Conservation (phyloP, 2,888 invertebrate species). For the Microctonus aethiopoides region DNA sequence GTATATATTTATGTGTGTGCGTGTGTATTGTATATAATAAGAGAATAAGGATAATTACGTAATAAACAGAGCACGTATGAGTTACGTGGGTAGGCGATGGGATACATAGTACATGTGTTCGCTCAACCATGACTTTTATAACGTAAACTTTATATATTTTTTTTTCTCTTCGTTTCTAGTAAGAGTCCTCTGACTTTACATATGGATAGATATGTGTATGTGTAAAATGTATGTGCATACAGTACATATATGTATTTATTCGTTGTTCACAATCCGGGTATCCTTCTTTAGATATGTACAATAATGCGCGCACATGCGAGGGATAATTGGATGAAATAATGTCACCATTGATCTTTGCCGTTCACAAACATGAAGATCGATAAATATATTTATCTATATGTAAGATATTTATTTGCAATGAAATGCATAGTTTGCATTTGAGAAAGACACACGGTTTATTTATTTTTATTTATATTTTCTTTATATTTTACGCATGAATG, state of each 20-base stretch:
- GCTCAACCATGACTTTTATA: conserved; percentile 42
- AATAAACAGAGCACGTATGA: conserved; percentile 49
- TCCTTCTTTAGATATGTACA: conserved; percentile 9
- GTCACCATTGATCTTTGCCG: conserved; percentile 6
- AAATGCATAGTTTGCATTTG: not conserved
- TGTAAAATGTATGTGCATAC: not conserved
- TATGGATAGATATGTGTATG: no score
- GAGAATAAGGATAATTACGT: conserved; percentile 46
- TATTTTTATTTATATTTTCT: not conserved
- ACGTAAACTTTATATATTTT: conserved; percentile 17
- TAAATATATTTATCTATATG: not conserved
- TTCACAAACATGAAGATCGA: not conserved
- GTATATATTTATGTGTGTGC: not conserved
- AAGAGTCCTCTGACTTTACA: conserved; percentile 17
- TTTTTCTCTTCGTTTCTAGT: not conserved
- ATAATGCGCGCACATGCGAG: not conserved
- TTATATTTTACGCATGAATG: not conserved
- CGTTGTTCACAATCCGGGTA: no score
- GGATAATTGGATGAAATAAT: conserved; percentile 19
- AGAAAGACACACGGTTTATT: not conserved
- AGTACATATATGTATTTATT: no score
- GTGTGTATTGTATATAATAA: conserved; percentile 24
- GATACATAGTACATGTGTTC: conserved; percentile 48
- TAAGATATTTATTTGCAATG: no score
- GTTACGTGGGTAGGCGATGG: conserved; percentile 52